Base-by-base conservation (phyloP, 2,113 vertebrate genomes). In the Nipponia nippon region DNA sequence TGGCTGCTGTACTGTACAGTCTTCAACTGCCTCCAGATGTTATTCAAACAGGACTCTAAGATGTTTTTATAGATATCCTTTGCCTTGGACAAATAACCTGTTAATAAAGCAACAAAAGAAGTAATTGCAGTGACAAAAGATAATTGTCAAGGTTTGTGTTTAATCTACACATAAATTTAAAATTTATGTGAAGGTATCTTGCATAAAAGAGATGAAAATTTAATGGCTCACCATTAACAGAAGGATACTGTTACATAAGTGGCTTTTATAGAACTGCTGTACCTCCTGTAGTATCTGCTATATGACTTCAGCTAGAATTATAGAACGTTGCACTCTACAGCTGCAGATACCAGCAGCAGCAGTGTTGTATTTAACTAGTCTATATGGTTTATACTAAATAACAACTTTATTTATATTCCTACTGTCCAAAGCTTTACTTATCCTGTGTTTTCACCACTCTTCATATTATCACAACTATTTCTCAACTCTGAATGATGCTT, bases 81-180 rank as follows among this genome's bases (percentile, higher is more conserved):
- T 75, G 98, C 98, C 95, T 98, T 98, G 76, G 89, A 98, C 93
- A 99, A 98, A 97, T 99, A 99, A 63, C 96, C 99, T 99, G 90
- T 96, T 83, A 77, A 96, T 91, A 96, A 83, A 96, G 38, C 21
- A 98, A 97, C 73, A 88, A 66, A 85, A 67, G 16, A 66, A 91
- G 36, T 62, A 91, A 86, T n/a, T 46, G 40, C 50, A 85, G 18
- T 49, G 69, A 92, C 12, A 56, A 82, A 83, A 71, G 12, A 27
- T 27, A 73, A 70, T 21, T 72, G 27, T 16, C 30, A 72, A 72
- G 7, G 27, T 65, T 50, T 66, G 21, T 38, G 18, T 36, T 77
- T 46, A 50, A 81, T 61, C 29, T 55, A 32, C 13, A 79, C 3
- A 50, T 29, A 25, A 7, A 34, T 81, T 73, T 47, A 61, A 76